Conservation (phyloP, 2,113 vertebrate species). For the Oenanthe oenanthe region DNA sequence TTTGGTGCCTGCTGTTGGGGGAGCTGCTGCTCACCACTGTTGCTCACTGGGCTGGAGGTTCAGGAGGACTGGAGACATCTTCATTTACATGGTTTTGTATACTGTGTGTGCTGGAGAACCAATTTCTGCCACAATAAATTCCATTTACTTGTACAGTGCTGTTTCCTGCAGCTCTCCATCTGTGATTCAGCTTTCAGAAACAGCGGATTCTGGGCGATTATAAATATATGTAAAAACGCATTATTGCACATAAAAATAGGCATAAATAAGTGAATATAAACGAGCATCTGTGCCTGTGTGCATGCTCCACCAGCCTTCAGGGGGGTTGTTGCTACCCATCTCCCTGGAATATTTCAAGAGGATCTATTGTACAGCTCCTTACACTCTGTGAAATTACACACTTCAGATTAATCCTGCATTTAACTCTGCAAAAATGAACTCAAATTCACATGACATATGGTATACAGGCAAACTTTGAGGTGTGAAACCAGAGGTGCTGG, state of each 20-base stretch:
- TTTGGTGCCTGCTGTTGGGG: constrained; percentile 6
- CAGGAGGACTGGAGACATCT: neutral
- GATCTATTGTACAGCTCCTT: neutral
- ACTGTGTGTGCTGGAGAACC: neutral
- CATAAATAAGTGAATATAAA: neutral
- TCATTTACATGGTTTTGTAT: neutral
- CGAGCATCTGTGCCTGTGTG: neutral
- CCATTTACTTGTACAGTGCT: accelerated
- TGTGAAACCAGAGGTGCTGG: neutral
- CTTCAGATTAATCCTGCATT: neutral
- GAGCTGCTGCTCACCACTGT: neutral
- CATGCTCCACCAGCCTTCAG: neutral
- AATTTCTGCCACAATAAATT: neutral
- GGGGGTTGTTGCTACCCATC: neutral
- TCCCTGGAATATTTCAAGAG: neutral
- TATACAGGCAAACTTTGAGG: neutral
- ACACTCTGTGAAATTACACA: neutral
- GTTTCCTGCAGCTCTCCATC: neutral
- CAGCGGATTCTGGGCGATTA: neutral
- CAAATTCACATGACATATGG: neutral
- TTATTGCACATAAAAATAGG: neutral
- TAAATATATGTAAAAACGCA: neutral
- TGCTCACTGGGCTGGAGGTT: neutral
- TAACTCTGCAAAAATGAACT: neutral
- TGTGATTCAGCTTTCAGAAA: neutral